Conservation (phyloP, 2,797 vertebrate species). For the Sebastes aleutianus region DNA sequence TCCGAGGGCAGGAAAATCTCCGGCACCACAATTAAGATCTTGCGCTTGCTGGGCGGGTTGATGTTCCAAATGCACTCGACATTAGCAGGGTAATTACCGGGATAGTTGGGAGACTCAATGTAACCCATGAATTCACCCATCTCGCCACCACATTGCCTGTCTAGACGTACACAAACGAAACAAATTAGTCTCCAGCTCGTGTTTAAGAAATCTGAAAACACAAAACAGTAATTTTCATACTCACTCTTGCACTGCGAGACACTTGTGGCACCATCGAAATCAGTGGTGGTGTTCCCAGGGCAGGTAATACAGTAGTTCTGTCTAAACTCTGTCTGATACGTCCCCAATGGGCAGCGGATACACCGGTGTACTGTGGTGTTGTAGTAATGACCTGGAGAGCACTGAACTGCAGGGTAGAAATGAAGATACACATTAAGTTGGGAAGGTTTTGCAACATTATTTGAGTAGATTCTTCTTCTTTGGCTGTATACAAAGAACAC, state of each 20-base stretch:
- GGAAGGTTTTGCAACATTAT: background rate
- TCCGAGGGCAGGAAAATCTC: conserved; percentile 98
- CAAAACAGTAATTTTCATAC: conserved; percentile 46
- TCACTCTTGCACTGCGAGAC: conserved; percentile 98
- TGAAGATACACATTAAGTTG: background rate
- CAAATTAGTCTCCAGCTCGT: conserved; percentile 21
- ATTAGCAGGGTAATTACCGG: conserved; percentile 95
- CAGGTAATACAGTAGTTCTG: conserved; percentile 98
- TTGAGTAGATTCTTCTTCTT: background rate
- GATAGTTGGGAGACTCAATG: conserved; percentile 98
- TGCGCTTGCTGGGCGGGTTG: conserved; percentile 97
- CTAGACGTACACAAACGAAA: conserved; percentile 72
- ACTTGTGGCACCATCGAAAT: conserved; percentile 96
- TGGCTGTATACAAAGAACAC: background rate
- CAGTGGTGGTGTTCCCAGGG: conserved; percentile 96
- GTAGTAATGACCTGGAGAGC: conserved; percentile 96
- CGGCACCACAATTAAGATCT: conserved; percentile 97
- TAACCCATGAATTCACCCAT: conserved; percentile 97
- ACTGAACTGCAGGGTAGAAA: conserved; percentile 85
- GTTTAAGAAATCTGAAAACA: background rate
- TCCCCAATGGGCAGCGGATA: conserved; percentile 93
- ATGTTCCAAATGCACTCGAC: conserved; percentile 98
- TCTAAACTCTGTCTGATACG: conserved; percentile 95
- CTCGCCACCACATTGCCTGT: conserved; percentile 95
- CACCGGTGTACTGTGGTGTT: conserved; percentile 95